Evolutionary conservation across 2,888 invertebrate genomes (phyloP).

Genomic region (Lamproptera curius): DNA sequence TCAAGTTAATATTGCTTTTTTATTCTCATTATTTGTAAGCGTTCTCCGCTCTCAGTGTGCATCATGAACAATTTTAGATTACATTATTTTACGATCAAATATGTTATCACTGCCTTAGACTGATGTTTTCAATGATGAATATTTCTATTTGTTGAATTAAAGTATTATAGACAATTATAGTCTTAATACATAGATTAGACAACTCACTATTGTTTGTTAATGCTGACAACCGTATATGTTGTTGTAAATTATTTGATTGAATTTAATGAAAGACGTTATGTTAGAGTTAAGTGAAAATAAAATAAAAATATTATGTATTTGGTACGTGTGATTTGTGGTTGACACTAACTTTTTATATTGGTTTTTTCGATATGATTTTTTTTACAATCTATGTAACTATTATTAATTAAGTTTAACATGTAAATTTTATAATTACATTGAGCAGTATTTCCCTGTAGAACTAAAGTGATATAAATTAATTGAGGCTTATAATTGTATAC

Average conservation of each 20-base stretch:
- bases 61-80: conserved; percentile 11
- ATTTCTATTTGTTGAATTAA: conserved; percentile 56
- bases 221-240: conserved; percentile 60
- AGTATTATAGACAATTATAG: conserved; percentile 60
- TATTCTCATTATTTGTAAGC: conserved; percentile 2
- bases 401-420: conserved; percentile 40
- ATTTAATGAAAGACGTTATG: conserved; percentile 57
- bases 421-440: conserved; percentile 45
- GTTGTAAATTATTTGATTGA: conserved; percentile 72
- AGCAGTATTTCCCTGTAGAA: conserved; percentile 53
- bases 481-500: conserved; percentile 55
- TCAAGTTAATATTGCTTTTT: conserved; percentile 6
- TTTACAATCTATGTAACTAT: conserved; percentile 29
- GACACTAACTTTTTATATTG: conserved; percentile 46
- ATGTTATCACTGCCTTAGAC: conserved; percentile 74
- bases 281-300: conserved; percentile 47
- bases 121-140: conserved; percentile 66
- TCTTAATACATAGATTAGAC: conserved; percentile 31
- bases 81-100: conserved; percentile 39
- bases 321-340: conserved; percentile 61
- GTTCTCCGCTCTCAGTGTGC: neutral
- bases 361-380: conserved; percentile 47
- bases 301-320: too few relatives aligned
- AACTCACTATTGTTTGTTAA: conserved; percentile 61
- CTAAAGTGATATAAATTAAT: conserved; percentile 59